Conservation (phyloP, 2,888 invertebrate species). For the Geophilus truncorum region DNA sequence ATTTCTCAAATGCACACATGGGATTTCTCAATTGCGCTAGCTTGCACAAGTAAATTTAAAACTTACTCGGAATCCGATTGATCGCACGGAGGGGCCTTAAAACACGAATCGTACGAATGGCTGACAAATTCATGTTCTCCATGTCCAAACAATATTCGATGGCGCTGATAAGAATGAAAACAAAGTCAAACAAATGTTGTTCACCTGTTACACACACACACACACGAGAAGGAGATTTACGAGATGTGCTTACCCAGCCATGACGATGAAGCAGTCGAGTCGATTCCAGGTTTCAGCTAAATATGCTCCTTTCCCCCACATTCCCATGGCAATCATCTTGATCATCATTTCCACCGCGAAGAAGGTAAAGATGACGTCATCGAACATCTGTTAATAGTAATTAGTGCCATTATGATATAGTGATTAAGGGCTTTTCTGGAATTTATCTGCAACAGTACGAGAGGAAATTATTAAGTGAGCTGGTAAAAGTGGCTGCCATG, state of each 20-base stretch:
- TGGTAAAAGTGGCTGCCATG: no score
- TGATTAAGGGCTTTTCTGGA: no score
- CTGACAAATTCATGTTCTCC: slow-evolving; percentile 96
- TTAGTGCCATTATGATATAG: no score
- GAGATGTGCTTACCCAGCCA: slow-evolving; percentile 71
- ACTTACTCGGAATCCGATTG: slow-evolving; percentile 99
- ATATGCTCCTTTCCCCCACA: slow-evolving; percentile 88
- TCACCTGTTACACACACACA: neutral
- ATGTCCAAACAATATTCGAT: slow-evolving; percentile 88
- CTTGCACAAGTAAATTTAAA: slow-evolving; percentile 31
- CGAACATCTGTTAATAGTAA: slow-evolving; percentile 70
- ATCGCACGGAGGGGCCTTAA: slow-evolving; percentile 94
- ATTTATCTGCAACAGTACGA: neutral
- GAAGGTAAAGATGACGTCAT: slow-evolving; percentile 97
- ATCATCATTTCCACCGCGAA: slow-evolving; percentile 97
- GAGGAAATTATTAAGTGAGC: no score
- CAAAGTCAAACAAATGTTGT: neutral
- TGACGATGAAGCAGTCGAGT: slow-evolving; percentile 94
- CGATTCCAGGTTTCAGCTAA: slow-evolving; percentile 98
- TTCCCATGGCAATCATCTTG: slow-evolving; percentile 98
- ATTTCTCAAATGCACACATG: neutral
- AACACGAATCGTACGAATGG: slow-evolving; percentile 96
- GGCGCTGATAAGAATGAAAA: slow-evolving; percentile 54
- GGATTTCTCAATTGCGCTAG: neutral
- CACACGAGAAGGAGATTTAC: neutral